Conservation (phyloP, 2,797 vertebrate genomes). For the Menidia menidia region DNA sequence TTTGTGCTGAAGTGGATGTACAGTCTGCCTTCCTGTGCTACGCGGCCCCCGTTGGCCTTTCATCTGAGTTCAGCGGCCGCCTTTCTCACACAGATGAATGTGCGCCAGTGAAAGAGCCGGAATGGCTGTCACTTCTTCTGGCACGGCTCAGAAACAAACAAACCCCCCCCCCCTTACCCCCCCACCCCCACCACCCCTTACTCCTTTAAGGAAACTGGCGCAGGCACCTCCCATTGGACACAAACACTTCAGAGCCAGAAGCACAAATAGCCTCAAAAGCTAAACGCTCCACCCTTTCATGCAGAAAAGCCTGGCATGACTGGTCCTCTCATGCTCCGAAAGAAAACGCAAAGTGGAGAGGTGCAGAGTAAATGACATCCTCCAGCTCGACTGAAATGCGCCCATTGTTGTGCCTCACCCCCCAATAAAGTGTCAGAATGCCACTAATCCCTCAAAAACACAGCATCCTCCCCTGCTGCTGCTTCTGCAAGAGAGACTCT, state of each 20-base stretch:
- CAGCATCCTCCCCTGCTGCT: constrained; percentile 47
- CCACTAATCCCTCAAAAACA: constrained; percentile 59
- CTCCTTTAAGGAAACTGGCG: constrained; percentile 81
- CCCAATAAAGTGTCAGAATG: constrained; percentile 53
- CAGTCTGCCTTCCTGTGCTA: constrained; percentile 81
- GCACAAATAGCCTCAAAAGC: constrained; percentile 78
- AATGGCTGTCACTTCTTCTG: constrained; percentile 84
- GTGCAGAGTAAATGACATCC: constrained; percentile 73
- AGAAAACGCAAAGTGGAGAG: constrained; percentile 68
- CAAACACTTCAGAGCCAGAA: constrained; percentile 79
- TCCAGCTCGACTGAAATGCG: constrained; percentile 63
- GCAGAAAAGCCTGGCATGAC: constrained; percentile 64
- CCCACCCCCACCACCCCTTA: constrained; percentile 36
- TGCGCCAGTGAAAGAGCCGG: constrained; percentile 81
- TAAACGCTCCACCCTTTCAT: constrained; percentile 77
- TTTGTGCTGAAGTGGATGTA: constrained; percentile 78
- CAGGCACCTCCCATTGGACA: constrained; percentile 80
- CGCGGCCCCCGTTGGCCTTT: constrained; percentile 71
- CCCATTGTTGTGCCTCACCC: constrained; percentile 54
- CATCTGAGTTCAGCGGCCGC: constrained; percentile 76
- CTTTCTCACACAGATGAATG: constrained; percentile 84
- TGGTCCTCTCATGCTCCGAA: constrained; percentile 62
- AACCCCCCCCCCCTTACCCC: constrained; percentile 72
- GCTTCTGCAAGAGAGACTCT: constrained; percentile 51
- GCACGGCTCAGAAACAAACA: constrained; percentile 81